Conservation (phyloP, 2,888 invertebrate genomes). For the Emmelina monodactyla region DNA sequence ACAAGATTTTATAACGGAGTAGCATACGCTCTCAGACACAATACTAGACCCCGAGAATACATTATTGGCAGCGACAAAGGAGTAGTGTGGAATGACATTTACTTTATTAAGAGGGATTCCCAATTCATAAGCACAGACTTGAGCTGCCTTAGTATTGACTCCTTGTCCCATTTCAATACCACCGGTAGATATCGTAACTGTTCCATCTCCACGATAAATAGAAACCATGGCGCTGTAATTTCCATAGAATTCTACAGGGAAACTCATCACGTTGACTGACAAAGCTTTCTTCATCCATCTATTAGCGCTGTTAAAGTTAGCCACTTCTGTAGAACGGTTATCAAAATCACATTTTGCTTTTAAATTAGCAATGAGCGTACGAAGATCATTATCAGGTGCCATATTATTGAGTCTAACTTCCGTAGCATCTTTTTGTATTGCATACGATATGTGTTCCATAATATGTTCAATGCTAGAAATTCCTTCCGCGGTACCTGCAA, state of each 20-base stretch:
- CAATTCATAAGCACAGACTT: slow-evolving; percentile 77
- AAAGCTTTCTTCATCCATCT: slow-evolving; percentile 80
- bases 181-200: slow-evolving; percentile 73
- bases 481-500: slow-evolving; percentile 64
- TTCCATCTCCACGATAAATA: slow-evolving; percentile 74
- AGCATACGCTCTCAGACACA: slow-evolving; percentile 69
- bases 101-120: slow-evolving; percentile 72
- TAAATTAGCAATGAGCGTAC: slow-evolving; percentile 61
- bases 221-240: slow-evolving; percentile 68
- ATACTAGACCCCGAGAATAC: slow-evolving; percentile 71
- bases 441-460: slow-evolving; percentile 73
- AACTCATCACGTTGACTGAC: slow-evolving; percentile 71
- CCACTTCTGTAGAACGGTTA: slow-evolving; percentile 48
- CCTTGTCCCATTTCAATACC: slow-evolving; percentile 83
- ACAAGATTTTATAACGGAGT: slow-evolving; percentile 67
- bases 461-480: slow-evolving; percentile 68
- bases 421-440: slow-evolving; percentile 63
- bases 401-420: slow-evolving; percentile 68
- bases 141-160: slow-evolving; percentile 79
- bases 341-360: slow-evolving; percentile 63
- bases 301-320: slow-evolving; percentile 69
- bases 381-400: slow-evolving; percentile 43
- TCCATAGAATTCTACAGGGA: slow-evolving; percentile 62
- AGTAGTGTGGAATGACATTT: slow-evolving; percentile 66
- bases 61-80: slow-evolving; percentile 68